Evolutionary conservation across 2,113 vertebrate genomes (phyloP), one percentile per base, ranked within the genome.

Genomic region (Aspidoscelis tigris): DNA sequence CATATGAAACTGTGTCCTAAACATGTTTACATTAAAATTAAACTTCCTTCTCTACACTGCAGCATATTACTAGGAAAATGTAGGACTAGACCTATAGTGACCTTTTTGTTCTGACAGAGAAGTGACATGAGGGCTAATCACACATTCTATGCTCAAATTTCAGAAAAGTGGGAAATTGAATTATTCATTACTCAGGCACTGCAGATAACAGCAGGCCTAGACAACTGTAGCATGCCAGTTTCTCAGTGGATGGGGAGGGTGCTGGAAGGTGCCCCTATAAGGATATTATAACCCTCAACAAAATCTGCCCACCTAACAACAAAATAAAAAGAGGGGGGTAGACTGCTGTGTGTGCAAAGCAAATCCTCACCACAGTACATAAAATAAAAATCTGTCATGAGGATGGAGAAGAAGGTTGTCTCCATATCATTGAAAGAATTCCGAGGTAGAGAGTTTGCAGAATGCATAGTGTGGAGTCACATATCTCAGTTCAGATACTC

Each of bases 81-180:
- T 12, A 11, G 4, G 0, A 0, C 0, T 66, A 72, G 58, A 1
- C 0, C 5, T 44, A 1, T 43, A 39, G 26, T 24, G 65, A 12
- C 1, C 14, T 44, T 70, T 64, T 14, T 14, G 12, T 33, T 41
- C 21, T n/a, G 65, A 16, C 16, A 50, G 16, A 68, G 50, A 69
- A 55, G 79, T 12, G 39, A 18, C n/a, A 50, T 24, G 70, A 61
- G 16, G 41, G 22, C 47, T 26, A 3, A 55, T 6, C 33, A 11
- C 0, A 0, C 20, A 7, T 3, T 71, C 47, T 4, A 0, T 2
- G 41, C 43, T 85, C n/a, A 76, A 55, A 72, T 1, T 0, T 75
- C 44, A 80, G 22, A 14, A 14, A 9, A 20, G 0, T 47, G 1
- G 73, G 39, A 43, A 4, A 43, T 7, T 58, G 0, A 1, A 0